Base-by-base conservation (phyloP, 1,140 invertebrate genomes). In the Drosophila arawakana region DNA sequence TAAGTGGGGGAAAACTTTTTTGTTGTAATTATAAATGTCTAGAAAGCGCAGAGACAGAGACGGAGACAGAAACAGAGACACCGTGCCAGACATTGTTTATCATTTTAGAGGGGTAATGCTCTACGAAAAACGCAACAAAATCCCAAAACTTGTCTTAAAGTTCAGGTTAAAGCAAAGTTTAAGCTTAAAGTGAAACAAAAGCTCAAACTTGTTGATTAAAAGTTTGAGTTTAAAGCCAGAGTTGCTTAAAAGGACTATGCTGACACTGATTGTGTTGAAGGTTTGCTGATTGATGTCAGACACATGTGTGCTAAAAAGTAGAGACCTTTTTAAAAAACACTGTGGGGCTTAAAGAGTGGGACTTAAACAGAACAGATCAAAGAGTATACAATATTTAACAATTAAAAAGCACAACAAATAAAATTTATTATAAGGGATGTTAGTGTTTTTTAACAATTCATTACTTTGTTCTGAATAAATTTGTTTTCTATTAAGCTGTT, bases 21-120 rank as follows among this genome's bases (percentile, higher is more conserved):
- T 79, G 76, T 71, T 80, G 73, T 89, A 83, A 88, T 89, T 89
- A 89, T 83, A 78, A 84, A 61, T 73, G 78, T 89, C 84, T 76
- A 57, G 74, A 57, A 62, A 46, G 41, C 41, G n/a, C 34, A 25
- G 30, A 52, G n/a, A 52, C 15, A 46, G 37, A 30, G 25, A 30
- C 25, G 25, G 25, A 30, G 25, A 30, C 25, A 30, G 6, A 21
- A 18, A 55, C 50, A 49, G 49, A 44, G 68, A 63, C 54, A 60
- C 61, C 62, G 60, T 68, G 46, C 59, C 76, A 86, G 62, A 79
- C 73, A 78, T 61, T 81, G 65, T 81, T 78, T 78, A 78, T 84
- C 74, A 72, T 76, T 85, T 25, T 25, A 13, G 37, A 46, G 58
- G 76, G 63, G 30, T 78, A 84, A 59, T 76, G 80, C 72, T 73